Evolutionary conservation across 2,797 vertebrate species (phyloP).

Genomic region (Dipus sagitta): DNA sequence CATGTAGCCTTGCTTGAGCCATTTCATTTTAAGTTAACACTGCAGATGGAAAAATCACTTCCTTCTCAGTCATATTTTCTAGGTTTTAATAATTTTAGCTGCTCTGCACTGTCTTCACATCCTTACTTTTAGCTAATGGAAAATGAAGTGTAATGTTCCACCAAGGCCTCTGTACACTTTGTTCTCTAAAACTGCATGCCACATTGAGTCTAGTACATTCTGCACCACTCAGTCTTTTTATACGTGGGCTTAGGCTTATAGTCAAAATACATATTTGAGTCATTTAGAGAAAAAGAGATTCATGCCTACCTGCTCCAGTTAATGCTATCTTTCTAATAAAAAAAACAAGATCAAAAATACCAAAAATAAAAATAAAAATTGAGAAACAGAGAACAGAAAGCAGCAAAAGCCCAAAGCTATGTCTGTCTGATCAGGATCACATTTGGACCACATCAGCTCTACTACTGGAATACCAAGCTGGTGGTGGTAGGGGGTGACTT

Average conservation of each 20-base stretch:
- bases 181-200: neutral
- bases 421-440: neutral
- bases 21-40: neutral
- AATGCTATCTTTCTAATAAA: neutral
- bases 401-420: neutral
- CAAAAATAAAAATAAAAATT: neutral
- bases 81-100: neutral
- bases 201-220: neutral
- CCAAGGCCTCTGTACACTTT: neutral
- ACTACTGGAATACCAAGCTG: neutral
- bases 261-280: constrained; percentile 40
- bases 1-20: neutral
- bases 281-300: constrained; percentile 9
- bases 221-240: neutral
- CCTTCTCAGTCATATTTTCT: neutral
- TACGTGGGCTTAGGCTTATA: constrained; percentile 5
- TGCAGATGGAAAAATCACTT: neutral
- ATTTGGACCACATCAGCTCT: neutral
- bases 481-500: neutral
- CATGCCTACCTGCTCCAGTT: neutral
- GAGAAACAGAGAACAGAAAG: neutral
- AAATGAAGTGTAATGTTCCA: neutral
- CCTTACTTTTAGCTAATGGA: neutral
- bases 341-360: neutral
- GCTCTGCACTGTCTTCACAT: neutral